Conservation (phyloP, 1,140 invertebrate genomes). For the Solenopsis fugax region DNA sequence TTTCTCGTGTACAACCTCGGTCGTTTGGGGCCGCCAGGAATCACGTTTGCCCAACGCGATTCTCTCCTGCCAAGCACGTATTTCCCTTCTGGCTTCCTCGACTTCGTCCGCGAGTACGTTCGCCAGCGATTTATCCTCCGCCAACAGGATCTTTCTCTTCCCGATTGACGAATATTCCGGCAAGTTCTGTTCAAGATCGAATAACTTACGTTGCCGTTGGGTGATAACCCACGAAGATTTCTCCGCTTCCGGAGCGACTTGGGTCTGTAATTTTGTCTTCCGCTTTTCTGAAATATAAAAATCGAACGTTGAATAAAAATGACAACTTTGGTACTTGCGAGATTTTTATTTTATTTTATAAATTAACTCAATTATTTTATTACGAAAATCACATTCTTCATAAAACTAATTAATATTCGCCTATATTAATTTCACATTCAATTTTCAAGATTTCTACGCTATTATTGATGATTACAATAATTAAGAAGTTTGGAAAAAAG, state of each 20-base stretch:
- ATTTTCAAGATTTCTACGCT: constrained; percentile 2
- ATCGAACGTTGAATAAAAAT: neutral
- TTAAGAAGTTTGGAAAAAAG: neutral
- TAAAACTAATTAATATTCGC: constrained; percentile 7
- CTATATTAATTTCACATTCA: constrained; percentile 2
- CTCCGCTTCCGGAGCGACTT: neutral
- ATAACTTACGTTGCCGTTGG: neutral
- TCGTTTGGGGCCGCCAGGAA: neutral
- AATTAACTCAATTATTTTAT: constrained; percentile 8
- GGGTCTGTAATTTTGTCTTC: neutral
- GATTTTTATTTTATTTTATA: neutral
- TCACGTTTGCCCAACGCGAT: constrained; percentile 10
- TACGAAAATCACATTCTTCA: neutral
- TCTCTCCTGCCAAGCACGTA: constrained; percentile 52
- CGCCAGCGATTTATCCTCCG: constrained; percentile 19
- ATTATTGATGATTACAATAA: neutral
- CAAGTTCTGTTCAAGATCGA: constrained; percentile 1
- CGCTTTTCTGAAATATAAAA: constrained; percentile 13
- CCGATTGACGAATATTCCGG: neutral
- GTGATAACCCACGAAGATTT: neutral
- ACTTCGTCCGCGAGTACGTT: constrained; percentile 33
- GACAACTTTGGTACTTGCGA: neutral
- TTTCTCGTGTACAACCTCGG: constrained; percentile 14
- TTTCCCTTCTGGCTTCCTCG: constrained; percentile 33
- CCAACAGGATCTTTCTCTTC: constrained; percentile 25